Conservation (phyloP, 1,140 invertebrate species). For the Brachionus asplanchnoidis region DNA sequence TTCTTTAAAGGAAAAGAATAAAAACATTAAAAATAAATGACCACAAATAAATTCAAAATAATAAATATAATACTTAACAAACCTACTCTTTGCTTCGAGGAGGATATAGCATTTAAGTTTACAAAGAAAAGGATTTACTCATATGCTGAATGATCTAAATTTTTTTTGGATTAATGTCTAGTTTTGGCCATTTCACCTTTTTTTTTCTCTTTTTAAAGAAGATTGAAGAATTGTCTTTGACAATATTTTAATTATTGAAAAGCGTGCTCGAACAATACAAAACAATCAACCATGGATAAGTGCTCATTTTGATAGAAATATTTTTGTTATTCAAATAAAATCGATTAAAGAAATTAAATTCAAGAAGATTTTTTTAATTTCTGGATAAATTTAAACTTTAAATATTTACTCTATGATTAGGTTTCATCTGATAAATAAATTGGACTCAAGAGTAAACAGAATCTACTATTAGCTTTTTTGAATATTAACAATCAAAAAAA, state of each 20-base stretch:
- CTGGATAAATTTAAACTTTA: background rate
- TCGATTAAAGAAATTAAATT: background rate
- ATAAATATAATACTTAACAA: background rate
- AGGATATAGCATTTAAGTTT: background rate
- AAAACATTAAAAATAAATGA: background rate
- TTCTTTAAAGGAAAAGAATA: background rate
- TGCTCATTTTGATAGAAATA: background rate
- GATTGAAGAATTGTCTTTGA: background rate
- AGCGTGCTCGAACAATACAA: background rate
- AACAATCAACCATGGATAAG: background rate
- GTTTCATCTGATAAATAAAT: background rate
- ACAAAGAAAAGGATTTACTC: slow-evolving; percentile 14
- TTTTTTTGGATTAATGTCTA: background rate
- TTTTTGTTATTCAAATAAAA: background rate
- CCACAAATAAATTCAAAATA: background rate
- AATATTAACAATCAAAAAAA: background rate
- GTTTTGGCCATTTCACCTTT: background rate
- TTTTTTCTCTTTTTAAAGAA: background rate
- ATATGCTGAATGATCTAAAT: background rate
- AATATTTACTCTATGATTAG: background rate
- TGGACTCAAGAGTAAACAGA: background rate
- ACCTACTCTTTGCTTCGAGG: background rate
- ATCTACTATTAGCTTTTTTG: background rate
- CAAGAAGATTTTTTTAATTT: background rate
- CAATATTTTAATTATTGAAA: background rate